Evolutionary conservation across 1,140 invertebrate species (phyloP), one percentile per base, ranked within the genome.

Genomic region (Capitella teleta): DNA sequence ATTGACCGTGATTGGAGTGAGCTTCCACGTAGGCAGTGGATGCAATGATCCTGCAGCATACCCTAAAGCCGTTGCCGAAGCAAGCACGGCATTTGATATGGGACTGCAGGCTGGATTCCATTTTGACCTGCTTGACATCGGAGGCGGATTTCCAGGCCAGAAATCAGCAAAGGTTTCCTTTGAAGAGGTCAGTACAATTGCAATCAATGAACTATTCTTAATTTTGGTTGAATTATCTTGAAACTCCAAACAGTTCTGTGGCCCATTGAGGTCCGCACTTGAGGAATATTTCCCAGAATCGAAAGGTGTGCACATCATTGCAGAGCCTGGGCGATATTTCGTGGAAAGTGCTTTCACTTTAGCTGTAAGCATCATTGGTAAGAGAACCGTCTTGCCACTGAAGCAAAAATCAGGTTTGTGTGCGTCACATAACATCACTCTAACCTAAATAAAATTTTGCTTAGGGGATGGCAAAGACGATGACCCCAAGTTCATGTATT

Each of bases 321-420:
- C 90, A 16, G 94, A 98, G 72, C 93, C 94, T 3, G 94, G 94
- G 14, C 80, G 92, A 4, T 98, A 85, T 74, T 95, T 90, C 72
- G 70, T 70, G 5, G 84, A 87, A 5, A 88, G 90, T 2, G 90
- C 93, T 3, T 95, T 89, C 72, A 94, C 91, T 19, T 78, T 98
- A 16, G 82, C 83, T 41, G 85, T 87, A 44, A 84, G 84, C 59
- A 80, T 95, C 49, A 85, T 92, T 63, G 85, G 86, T 42, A 86
- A 84, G 60, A 78, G 86, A 43, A 77, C 80, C 23, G 76, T 87
- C 10, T 50, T n/a, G n/a, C 12, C 56, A 76, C 47, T n/a, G n/a
- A n/a, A n/a, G n/a, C n/a, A n/a, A n/a, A n/a, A n/a, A n/a, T n/a
- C n/a, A n/a, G n/a, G n/a, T n/a, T n/a, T n/a, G n/a, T n/a, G n/a